phyloP scores from a whole-genome alignment of 2,113 vertebrate species.

The Prietella phreatophila region DNA sequence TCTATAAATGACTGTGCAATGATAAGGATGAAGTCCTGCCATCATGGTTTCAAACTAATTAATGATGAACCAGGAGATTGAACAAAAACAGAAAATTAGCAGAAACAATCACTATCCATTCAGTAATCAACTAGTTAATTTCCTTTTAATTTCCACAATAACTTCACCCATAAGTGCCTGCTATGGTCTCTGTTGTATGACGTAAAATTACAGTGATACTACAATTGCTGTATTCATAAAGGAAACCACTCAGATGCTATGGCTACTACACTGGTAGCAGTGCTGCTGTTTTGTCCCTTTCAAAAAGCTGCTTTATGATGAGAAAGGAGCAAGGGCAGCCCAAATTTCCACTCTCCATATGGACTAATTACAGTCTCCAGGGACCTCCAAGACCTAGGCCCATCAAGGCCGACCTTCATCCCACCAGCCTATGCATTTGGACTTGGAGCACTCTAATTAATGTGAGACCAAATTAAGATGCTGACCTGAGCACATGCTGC shows the following conservation, averaged over 20 bases:
- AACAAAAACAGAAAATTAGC: neutral
- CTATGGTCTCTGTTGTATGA: neutral
- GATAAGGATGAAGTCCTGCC: neutral
- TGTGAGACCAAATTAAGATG: slow-evolving; percentile 59
- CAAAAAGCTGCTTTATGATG: slow-evolving; percentile 55
- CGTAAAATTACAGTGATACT: slow-evolving; percentile 19
- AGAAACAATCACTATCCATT: neutral
- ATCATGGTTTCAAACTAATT: neutral
- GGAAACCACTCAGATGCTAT: slow-evolving; percentile 60
- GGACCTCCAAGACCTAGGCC: slow-evolving; percentile 56
- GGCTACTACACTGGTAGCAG: slow-evolving; percentile 48
- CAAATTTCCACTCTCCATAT: slow-evolving; percentile 62
- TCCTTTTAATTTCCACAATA: neutral
- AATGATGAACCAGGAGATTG: neutral
- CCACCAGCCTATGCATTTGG: slow-evolving; percentile 44
- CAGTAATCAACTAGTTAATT: neutral
- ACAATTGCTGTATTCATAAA: slow-evolving; percentile 38
- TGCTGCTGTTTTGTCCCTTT: slow-evolving; percentile 53
- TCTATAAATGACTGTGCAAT: neutral
- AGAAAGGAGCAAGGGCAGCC: slow-evolving; percentile 45
- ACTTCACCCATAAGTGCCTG: neutral
- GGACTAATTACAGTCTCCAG: slow-evolving; percentile 65
- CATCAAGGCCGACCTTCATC: slow-evolving; percentile 20
- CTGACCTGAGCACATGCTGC: slow-evolving; percentile 52
- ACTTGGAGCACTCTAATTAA: slow-evolving; percentile 62